Base-by-base conservation (phyloP, 2,113 vertebrate genomes). In the Macheiramphus alcinus region DNA sequence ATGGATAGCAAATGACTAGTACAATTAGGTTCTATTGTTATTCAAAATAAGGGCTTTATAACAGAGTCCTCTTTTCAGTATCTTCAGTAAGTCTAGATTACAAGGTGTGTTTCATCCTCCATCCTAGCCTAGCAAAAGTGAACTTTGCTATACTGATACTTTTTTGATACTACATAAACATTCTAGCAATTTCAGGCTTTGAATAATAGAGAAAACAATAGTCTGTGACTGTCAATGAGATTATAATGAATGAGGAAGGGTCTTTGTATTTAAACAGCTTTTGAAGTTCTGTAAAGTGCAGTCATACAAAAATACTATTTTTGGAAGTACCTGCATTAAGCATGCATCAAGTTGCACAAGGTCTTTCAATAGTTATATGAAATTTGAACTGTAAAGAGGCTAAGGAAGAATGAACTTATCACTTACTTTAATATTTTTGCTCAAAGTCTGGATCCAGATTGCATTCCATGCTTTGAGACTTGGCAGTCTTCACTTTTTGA, bases 221-320 rank as follows among this genome's bases (percentile, higher is more conserved):
- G 76, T 93, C 90, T 90, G 47, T 72, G 91, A 88, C 74, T 96
- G 74, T 93, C 86, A 85, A 89, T 89, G 92, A 90, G 86, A 91
- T 88, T 80, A 50, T 61, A 95, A 65, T 72, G 75, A 80, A 34
- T 96, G 84, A 62, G 71, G 65, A 74, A 97, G 75, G 52, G 59
- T 40, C 34, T 85, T 95, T 90, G 80, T 43, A 58, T 93, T 80
- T 94, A 94, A 96, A 55, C 48, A 80, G 18, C 81, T 93, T 96
- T 85, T 90, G 67, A 89, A 83, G 86, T 90, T 89, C 79, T 90
- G 90, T 93, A 94, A 95, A 96, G 62, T 80, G 67, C 79, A 95
- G 45, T 94, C 62, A 88, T 93, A 86, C 89, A 91, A 93, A 97
- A 95, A 94, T 90, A 84, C 34, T 92, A 42, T 19, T 90, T 97